Conservation (phyloP, 2,113 vertebrate genomes). For the Danionella cerebrum region DNA sequence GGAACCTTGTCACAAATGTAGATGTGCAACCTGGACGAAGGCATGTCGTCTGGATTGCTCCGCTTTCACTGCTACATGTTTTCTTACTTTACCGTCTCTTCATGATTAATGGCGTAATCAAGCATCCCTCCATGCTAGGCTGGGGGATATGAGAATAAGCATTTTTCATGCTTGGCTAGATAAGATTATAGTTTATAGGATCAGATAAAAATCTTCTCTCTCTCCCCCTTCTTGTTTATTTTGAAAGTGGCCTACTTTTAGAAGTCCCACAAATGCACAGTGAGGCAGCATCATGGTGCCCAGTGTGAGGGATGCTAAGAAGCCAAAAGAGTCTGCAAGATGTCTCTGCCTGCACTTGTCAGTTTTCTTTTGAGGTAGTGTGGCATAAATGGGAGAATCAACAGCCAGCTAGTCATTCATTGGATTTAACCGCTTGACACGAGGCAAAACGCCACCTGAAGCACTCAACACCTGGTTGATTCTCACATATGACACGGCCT, state of each 20-base stretch:
- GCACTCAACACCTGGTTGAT: too few relatives aligned
- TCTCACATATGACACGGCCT: too few relatives aligned
- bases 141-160: constrained; percentile 31
- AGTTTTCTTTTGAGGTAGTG: constrained; percentile 3
- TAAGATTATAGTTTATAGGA: constrained; percentile 30
- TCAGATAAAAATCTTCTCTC: constrained; percentile 25
- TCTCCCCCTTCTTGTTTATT: not conserved
- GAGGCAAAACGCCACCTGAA: too few relatives aligned
- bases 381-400: too few relatives aligned
- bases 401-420: too few relatives aligned
- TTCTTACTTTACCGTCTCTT: constrained; percentile 11
- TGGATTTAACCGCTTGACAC: too few relatives aligned
- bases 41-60: not conserved
- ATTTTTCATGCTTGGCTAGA: constrained; percentile 24
- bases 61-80: not conserved
- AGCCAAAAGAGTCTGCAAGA: not conserved
- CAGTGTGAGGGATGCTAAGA: not conserved
- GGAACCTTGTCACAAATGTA: not conserved
- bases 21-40: not conserved
- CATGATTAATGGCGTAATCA: constrained; percentile 39
- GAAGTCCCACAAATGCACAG: not conserved
- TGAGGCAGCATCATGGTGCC: not conserved
- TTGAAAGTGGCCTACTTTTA: constrained; percentile 28
- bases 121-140: constrained; percentile 13
- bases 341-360: constrained; percentile 7